Percentiles rank a stretch among this genome's conserved stretches.
Conservation (phyloP, 1,140 invertebrate species). For the Sarcophaga bullata region DNA sequence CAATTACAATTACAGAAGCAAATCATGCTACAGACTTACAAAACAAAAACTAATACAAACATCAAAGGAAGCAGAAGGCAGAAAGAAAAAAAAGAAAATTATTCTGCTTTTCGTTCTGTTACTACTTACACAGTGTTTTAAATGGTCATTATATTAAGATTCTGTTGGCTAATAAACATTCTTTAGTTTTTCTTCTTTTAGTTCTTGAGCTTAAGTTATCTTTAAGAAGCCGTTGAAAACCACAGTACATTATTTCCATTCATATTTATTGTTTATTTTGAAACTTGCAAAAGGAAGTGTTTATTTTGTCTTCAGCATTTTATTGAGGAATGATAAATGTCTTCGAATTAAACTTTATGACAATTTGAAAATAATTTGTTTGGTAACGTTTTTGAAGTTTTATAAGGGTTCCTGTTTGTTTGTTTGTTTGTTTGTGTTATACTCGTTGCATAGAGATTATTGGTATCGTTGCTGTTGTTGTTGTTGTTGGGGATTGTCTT, state of each 20-base stretch:
- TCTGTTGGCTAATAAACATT: no score
- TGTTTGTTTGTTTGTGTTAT: not conserved
- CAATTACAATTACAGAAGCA: conserved; percentile 35
- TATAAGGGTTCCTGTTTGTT: conserved; percentile 22
- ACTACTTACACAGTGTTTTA: no score
- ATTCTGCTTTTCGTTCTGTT: no score
- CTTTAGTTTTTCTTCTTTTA: no score
- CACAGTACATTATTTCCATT: not conserved
- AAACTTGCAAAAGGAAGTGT: conserved; percentile 22
- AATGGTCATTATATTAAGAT: no score
- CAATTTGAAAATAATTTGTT: conserved; percentile 41
- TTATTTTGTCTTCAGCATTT: conserved; percentile 21
- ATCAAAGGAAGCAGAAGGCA: no score
- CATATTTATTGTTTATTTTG: not conserved
- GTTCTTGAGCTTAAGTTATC: no score
- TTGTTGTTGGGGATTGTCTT: conserved; percentile 42
- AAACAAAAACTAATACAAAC: not conserved
- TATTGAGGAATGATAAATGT: conserved; percentile 36
- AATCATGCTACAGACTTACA: no score
- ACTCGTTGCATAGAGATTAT: not conserved
- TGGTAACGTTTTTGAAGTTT: conserved; percentile 15
- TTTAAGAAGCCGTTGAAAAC: no score
- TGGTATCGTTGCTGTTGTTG: not conserved
- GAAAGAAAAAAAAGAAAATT: no score
- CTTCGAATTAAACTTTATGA: conserved; percentile 33